These are phyloP conservation scores for Crenuchus spilurus DNA, from an alignment of 2,797 vertebrate species.

Conservation along the genomic window DNA sequence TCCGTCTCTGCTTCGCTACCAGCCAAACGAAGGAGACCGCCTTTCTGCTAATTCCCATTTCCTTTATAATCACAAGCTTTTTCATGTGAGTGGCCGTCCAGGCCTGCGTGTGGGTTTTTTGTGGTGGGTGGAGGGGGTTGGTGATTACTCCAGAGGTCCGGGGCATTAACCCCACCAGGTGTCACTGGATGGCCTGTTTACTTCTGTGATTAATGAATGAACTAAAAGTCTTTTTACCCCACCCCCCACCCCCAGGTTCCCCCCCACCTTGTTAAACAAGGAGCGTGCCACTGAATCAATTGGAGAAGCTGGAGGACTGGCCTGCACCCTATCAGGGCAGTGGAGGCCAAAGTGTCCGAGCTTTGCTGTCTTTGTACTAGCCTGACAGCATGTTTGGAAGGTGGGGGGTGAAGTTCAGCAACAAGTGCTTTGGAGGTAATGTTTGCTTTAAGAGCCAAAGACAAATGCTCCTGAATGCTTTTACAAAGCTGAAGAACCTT, in stretches of 20 bases:
- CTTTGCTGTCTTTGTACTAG: constrained; percentile 53
- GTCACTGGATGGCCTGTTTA: constrained; percentile 88
- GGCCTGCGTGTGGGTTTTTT: constrained; percentile 68
- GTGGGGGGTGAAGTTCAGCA: constrained; percentile 28
- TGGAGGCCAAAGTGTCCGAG: constrained; percentile 64
- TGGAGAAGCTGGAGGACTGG: constrained; percentile 75
- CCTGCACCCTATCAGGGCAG: constrained; percentile 69
- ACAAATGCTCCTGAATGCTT: not conserved
- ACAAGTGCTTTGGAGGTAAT: constrained; percentile 36
- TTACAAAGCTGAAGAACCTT: constrained; percentile 14
- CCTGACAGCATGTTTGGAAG: constrained; percentile 33
- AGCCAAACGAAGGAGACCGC: constrained; percentile 72
- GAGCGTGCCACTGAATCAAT: constrained; percentile 84
- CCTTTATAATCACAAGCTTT: constrained; percentile 92
- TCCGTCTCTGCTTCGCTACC: constrained; percentile 65
- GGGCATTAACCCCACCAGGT: constrained; percentile 91
- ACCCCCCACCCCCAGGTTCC: constrained; percentile 55
- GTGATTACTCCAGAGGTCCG: constrained; percentile 87
- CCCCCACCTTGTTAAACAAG: constrained; percentile 68
- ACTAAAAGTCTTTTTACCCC: constrained; percentile 76
- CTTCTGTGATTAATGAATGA: constrained; percentile 93
- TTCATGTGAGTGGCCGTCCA: constrained; percentile 85
- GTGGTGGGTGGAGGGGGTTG: constrained; percentile 68
- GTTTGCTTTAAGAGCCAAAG: constrained; percentile 41
- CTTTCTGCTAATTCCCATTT: constrained; percentile 94